Evolutionary conservation across 2,888 invertebrate genomes (phyloP).

Genomic region (Drosophila paracracens): DNA sequence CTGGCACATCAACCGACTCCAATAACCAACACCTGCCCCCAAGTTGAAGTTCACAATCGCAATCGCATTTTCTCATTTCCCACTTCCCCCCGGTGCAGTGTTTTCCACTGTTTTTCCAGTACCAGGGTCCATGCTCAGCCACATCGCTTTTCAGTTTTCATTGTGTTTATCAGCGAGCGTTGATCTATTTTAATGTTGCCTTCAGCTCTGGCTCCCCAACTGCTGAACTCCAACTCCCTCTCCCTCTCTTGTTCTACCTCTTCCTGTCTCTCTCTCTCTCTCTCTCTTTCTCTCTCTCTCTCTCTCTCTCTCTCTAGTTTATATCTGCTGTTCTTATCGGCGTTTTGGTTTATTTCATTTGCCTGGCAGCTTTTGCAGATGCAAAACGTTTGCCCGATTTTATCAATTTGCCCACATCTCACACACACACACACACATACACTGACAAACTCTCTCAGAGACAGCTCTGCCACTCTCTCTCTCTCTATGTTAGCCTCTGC

Average conservation of each 20-base stretch:
- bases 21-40: conserved; percentile 40
- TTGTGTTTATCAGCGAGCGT: conserved; percentile 66
- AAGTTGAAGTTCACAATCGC: conserved; percentile 9
- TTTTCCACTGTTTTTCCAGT: conserved; percentile 1
- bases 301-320: neutral
- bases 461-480: conserved; percentile 24
- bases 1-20: conserved; percentile 23
- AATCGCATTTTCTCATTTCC: conserved; percentile 3
- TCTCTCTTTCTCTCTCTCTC: conserved; percentile 7
- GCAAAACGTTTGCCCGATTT: conserved; percentile 66
- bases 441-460: neutral
- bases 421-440: conserved; percentile 8
- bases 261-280: conserved; percentile 12
- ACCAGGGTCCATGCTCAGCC: conserved; percentile 12
- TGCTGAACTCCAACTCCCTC: conserved; percentile 13
- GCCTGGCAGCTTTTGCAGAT: conserved; percentile 73
- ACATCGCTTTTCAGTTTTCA: conserved; percentile 63
- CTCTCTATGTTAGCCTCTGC: conserved; percentile 18
- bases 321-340: conserved; percentile 61
- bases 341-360: conserved; percentile 78
- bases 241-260: conserved; percentile 14
- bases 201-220: conserved; percentile 23
- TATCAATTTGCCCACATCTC: conserved; percentile 51
- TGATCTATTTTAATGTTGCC: conserved; percentile 76
- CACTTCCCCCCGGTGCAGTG: neutral